These are phyloP conservation scores for Mayetiola destructor DNA, from an alignment of 2,888 invertebrate species.

Conservation along the genomic window DNA sequence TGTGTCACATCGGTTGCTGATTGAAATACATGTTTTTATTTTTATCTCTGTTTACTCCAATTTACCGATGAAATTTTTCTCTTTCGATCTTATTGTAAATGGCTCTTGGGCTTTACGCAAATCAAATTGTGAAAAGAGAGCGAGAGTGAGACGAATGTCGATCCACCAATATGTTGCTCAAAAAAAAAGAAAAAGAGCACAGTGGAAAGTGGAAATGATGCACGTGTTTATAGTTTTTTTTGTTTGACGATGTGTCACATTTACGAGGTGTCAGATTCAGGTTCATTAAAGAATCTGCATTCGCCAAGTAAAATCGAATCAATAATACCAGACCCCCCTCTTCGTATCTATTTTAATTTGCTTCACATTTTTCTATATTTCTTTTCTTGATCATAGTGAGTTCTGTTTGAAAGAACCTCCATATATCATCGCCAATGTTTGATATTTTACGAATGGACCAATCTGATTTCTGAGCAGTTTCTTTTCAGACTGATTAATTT, in stretches of 20 bases:
- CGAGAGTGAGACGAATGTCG: too few species aligned
- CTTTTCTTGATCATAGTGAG: too few species aligned
- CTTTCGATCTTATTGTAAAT: too few species aligned
- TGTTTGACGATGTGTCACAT: slow-evolving; percentile 9
- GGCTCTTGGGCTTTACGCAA: too few species aligned
- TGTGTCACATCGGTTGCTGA: slow-evolving; percentile 8
- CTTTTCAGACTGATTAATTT: neutral
- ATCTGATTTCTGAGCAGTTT: neutral
- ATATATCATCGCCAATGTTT: slow-evolving; percentile 1
- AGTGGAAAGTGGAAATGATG: neutral
- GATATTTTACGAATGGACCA: neutral
- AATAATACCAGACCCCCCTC: neutral
- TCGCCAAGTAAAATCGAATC: too few species aligned
- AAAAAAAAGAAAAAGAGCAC: neutral
- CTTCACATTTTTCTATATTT: neutral
- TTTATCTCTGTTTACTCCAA: too few species aligned
- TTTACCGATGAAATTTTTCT: too few species aligned
- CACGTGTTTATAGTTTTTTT: slow-evolving; percentile 3
- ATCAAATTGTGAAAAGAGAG: too few species aligned
- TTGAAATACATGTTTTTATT: slow-evolving; percentile 11
- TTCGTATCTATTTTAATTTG: neutral
- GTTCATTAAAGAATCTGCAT: slow-evolving; percentile 10
- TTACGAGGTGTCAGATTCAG: slow-evolving; percentile 12
- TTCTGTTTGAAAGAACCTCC: too few species aligned
- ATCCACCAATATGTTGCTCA: too few species aligned